Conservation (phyloP, 2,797 vertebrate species). For the Rhincodon typus region DNA sequence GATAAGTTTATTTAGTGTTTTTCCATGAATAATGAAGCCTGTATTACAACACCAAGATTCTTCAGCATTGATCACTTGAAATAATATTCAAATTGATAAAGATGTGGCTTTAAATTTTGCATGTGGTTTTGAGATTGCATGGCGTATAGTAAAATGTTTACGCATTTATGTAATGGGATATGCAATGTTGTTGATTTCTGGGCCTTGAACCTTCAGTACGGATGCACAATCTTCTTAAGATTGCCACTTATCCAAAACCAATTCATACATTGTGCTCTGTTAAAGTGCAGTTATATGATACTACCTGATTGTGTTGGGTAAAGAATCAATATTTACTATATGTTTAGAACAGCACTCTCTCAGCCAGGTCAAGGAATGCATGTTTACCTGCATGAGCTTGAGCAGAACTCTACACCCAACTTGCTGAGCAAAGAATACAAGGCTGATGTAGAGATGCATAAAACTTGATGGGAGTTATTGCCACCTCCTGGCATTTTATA, state of each 20-base stretch:
- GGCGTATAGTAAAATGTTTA: background rate
- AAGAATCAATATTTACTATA: background rate
- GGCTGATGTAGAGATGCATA: background rate
- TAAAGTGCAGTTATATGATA: background rate
- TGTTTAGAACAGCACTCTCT: background rate
- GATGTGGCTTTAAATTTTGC: background rate
- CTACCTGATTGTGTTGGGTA: background rate
- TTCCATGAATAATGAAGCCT: background rate
- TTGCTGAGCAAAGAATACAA: background rate
- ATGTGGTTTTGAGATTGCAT: background rate
- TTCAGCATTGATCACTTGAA: background rate
- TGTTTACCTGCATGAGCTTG: background rate
- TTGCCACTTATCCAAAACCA: background rate
- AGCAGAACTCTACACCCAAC: background rate
- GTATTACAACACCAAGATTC: background rate
- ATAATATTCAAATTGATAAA: background rate
- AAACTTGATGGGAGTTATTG: background rate
- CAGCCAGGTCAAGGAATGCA: background rate
- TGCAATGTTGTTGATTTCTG: background rate
- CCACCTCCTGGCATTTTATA: background rate
- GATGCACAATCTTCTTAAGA: background rate
- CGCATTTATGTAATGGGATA: background rate
- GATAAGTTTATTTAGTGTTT: background rate
- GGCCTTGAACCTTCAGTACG: background rate
- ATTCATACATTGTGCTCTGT: background rate